Evolutionary conservation across 2,888 invertebrate genomes (phyloP).

Genomic region (Anoplius nigerrimus): DNA sequence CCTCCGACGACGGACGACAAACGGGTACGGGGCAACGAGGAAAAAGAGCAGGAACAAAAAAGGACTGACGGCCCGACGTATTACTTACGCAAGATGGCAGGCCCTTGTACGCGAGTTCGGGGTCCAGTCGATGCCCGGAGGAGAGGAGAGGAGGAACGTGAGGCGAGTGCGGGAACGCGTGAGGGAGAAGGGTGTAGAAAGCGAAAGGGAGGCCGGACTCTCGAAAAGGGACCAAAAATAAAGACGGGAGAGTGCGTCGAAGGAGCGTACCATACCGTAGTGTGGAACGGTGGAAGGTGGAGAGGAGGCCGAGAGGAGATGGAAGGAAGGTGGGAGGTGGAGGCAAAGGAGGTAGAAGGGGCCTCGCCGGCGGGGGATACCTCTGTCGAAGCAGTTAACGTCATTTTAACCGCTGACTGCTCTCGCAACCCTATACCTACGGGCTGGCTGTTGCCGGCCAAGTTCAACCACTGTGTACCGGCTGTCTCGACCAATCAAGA

Average conservation of each 20-base stretch:
- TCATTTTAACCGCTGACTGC: slow-evolving; percentile 64
- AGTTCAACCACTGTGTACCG: slow-evolving; percentile 66
- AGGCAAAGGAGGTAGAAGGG: background rate
- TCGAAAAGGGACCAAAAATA: too few relatives aligned
- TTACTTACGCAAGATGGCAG: slow-evolving; percentile 12
- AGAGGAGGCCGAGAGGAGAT: background rate
- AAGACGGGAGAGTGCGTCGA: background rate
- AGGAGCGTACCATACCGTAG: background rate
- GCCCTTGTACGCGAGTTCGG: background rate
- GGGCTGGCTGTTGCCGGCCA: slow-evolving; percentile 41
- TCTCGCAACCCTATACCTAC: slow-evolving; percentile 63
- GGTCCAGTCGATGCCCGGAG: too few relatives aligned
- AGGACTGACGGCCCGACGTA: too few relatives aligned
- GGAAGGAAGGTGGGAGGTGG: background rate
- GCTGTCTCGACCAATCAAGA: slow-evolving; percentile 64
- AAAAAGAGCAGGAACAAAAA: too few relatives aligned
- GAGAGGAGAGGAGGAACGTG: too few relatives aligned
- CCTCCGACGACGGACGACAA: too few relatives aligned
- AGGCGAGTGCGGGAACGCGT: too few relatives aligned
- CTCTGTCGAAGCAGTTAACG: slow-evolving; percentile 63
- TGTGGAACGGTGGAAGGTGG: background rate
- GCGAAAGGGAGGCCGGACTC: too few relatives aligned
- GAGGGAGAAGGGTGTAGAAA: too few relatives aligned
- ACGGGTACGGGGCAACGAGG: too few relatives aligned
- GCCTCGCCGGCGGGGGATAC: slow-evolving; percentile 38